Evolutionary conservation across 2,888 invertebrate genomes (phyloP), one percentile per base, ranked within the genome.

Genomic region (Endotricha flammealis): DNA sequence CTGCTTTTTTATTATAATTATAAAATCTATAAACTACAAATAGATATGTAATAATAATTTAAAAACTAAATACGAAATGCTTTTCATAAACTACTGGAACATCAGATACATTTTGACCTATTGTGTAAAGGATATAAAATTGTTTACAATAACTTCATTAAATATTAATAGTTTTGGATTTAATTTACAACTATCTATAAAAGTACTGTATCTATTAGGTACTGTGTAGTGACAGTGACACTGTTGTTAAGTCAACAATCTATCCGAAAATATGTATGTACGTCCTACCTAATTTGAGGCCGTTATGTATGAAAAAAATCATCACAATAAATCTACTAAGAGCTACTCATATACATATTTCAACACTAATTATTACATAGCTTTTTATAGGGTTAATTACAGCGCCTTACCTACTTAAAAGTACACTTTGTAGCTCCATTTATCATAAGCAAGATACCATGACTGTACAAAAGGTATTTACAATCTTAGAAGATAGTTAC

Each of bases 231-330:
- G 50, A 56, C 48, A 60, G 53, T 52, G 44, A 52, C 41, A 55
- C 58, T 48, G 50, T 56, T 59, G 57, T 50, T 59, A 49, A 60
- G 46, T 44, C 51, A 67, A 74, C 63, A 72, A 66, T 73, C 79
- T 80, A 81, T 81, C 74, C 67, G 77, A 80, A 80, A 78, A 80
- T 82, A 68, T 67, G 57, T 80, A 77, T 72, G 57, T 50, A 61
- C 63, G 57, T 38, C 56, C 58, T 70, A 65, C 51, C 46, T 57
- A 50, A 44, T 53, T 53, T 61, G 64, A 74, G 76, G 70, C 67
- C 68, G 55, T 65, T 66, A 57, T 55, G 55, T 62, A 58, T 57
- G 25, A 32, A 32, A 23, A 42, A 37, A 37, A 38, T 34, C 44
- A 44, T 47, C 44, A 47, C 46, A 47, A 41, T 44, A 33, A 41